These are phyloP conservation scores for Drosophila bunnanda DNA, from an alignment of 2,888 invertebrate species.

Conservation along the genomic window DNA sequence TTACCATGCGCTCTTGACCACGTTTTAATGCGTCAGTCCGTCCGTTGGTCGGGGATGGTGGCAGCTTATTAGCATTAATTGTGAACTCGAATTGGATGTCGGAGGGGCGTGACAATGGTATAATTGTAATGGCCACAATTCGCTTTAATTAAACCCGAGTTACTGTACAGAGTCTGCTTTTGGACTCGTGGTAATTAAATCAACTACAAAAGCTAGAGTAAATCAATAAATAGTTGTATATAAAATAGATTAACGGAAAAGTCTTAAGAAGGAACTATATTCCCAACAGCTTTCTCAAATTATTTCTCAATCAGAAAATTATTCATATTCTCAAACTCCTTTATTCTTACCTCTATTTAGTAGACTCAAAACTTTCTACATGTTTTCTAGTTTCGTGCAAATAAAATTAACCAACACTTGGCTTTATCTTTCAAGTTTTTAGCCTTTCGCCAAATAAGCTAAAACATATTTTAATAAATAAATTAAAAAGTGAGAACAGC, in stretches of 20 bases:
- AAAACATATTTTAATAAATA: constrained; percentile 45
- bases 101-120: constrained; percentile 49
- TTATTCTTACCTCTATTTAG: not conserved
- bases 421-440: not conserved
- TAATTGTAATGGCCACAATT: constrained; percentile 61
- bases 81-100: constrained; percentile 49
- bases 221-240: not conserved
- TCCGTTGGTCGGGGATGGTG: not conserved
- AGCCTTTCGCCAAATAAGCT: constrained; percentile 5
- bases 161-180: not conserved
- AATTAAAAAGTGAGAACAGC: constrained; percentile 28
- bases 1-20: constrained; percentile 43
- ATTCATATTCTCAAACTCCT: not conserved
- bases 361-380: not conserved
- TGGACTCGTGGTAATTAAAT: constrained; percentile 14
- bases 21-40: constrained; percentile 33
- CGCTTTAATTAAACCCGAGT: constrained; percentile 46
- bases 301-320: not conserved
- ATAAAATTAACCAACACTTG: constrained; percentile 16
- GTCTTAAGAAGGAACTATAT: not conserved
- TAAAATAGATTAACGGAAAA: not conserved
- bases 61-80: constrained; percentile 65
- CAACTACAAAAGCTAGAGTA: not conserved
- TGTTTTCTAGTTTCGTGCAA: not conserved
- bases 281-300: too few species aligned